Percentiles rank a stretch among this genome's conserved stretches.
Conservation (phyloP, 2,888 invertebrate species). For the Amiota mariae region DNA sequence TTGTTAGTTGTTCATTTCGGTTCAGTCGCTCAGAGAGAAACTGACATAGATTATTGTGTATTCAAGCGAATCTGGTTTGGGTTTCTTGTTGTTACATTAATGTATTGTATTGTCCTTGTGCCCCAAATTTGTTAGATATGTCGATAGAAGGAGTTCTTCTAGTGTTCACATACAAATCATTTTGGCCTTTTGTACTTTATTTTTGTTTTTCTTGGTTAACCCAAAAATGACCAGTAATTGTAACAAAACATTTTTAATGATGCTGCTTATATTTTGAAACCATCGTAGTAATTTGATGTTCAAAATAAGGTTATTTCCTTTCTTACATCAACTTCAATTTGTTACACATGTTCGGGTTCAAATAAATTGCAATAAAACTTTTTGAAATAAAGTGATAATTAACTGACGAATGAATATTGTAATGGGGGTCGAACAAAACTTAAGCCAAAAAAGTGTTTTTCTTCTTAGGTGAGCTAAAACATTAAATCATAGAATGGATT, state of each 20-base stretch:
- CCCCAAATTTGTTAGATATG: too few relatives aligned
- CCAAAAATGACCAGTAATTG: conserved; percentile 45
- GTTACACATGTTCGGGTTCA: too few relatives aligned
- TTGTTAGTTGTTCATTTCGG: neutral
- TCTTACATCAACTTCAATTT: too few relatives aligned
- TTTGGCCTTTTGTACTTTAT: neutral
- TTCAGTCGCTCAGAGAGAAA: neutral
- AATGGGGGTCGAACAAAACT: too few relatives aligned
- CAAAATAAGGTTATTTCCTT: neutral
- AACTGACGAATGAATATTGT: too few relatives aligned
- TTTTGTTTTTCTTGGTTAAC: neutral
- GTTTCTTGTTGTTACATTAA: conserved; percentile 20
- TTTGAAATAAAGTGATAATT: too few relatives aligned
- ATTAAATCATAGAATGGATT: too few relatives aligned
- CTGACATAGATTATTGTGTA: conserved; percentile 21
- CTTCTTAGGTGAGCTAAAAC: too few relatives aligned
- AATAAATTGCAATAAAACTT: too few relatives aligned
- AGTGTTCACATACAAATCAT: neutral
- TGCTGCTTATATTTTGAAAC: conserved; percentile 51
- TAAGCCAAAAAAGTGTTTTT: too few relatives aligned
- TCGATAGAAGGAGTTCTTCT: too few relatives aligned
- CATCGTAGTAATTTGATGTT: neutral
- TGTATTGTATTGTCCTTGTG: conserved; percentile 10
- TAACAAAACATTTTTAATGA: conserved; percentile 62
- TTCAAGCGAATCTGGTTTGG: conserved; percentile 31